Percentiles rank a stretch among this genome's conserved stretches.
Conservation (phyloP, 2,113 vertebrate species). For the Kryptolebias marmoratus region DNA sequence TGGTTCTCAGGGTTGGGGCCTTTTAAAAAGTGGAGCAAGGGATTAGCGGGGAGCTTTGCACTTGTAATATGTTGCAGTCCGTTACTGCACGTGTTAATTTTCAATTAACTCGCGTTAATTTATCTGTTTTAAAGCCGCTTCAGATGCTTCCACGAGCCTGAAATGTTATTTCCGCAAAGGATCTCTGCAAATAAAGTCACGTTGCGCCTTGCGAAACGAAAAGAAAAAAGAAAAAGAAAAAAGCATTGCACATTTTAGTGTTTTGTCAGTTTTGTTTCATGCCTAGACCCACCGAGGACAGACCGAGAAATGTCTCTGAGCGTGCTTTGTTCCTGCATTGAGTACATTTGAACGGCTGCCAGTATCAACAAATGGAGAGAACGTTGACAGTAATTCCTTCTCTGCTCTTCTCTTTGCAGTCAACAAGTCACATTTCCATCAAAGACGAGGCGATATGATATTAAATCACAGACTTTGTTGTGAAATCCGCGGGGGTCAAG, state of each 20-base stretch:
- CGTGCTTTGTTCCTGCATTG: constrained; percentile 63
- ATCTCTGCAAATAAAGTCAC: constrained; percentile 23
- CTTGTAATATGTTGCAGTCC: background rate
- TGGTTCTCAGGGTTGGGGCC: background rate
- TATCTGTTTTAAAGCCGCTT: background rate
- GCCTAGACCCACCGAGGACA: constrained; percentile 40
- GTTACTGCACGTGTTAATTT: background rate
- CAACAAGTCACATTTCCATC: constrained; percentile 29
- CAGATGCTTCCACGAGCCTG: background rate
- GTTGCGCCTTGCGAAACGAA: background rate
- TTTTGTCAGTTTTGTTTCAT: constrained; percentile 40
- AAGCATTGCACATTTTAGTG: constrained; percentile 21
- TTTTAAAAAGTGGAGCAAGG: background rate
- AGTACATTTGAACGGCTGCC: constrained; percentile 55
- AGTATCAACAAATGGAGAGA: constrained; percentile 58
- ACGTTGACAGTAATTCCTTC: constrained; percentile 54
- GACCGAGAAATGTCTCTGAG: constrained; percentile 56
- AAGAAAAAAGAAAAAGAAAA: constrained; percentile 16
- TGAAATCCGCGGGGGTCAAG: constrained; percentile 6
- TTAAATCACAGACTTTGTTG: constrained; percentile 14
- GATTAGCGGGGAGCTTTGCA: background rate
- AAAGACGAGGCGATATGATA: constrained; percentile 14
- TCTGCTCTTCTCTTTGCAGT: constrained; percentile 45
- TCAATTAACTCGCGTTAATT: background rate
- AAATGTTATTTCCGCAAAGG: background rate